Conservation (phyloP, 2,888 invertebrate species). For the Eretmocerus hayati region DNA sequence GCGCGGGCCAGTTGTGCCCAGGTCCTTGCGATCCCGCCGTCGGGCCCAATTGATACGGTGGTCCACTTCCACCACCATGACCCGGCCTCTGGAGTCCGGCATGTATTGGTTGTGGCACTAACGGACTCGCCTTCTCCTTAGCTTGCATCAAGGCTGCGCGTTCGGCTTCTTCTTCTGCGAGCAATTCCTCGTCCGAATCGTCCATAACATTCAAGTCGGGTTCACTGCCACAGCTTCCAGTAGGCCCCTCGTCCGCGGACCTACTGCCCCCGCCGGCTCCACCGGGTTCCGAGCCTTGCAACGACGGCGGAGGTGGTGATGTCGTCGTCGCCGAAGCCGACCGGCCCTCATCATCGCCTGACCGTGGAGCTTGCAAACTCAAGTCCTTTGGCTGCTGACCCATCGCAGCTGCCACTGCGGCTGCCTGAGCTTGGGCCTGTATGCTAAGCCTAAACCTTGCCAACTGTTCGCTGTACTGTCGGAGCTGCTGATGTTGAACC, state of each 20-base stretch:
- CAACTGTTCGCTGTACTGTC: constrained; percentile 14
- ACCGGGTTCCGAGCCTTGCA: too few species aligned
- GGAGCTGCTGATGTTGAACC: too few species aligned
- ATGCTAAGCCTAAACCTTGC: constrained; percentile 11
- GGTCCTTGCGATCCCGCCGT: constrained; percentile 49
- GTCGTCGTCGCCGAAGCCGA: not conserved
- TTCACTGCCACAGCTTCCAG: constrained; percentile 19
- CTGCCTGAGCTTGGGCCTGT: constrained; percentile 29
- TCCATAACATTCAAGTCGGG: constrained; percentile 24
- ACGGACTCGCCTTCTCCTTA: constrained; percentile 50
- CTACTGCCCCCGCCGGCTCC: constrained; percentile 15
- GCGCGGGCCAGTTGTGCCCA: constrained; percentile 41
- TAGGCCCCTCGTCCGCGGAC: not conserved
- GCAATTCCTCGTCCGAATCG: constrained; percentile 29
- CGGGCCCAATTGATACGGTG: constrained; percentile 43
- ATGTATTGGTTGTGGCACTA: constrained; percentile 62
- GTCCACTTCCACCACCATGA: constrained; percentile 51
- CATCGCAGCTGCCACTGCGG: constrained; percentile 29
- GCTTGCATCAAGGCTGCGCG: constrained; percentile 30
- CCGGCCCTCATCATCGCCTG: not conserved
- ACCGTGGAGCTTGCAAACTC: constrained; percentile 31
- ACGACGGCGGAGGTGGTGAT: too few species aligned
- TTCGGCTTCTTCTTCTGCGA: constrained; percentile 42
- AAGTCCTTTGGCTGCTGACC: constrained; percentile 40
- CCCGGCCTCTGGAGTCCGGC: constrained; percentile 55